Percentiles rank a stretch among this genome's conserved stretches.
Conservation (phyloP, 2,888 invertebrate genomes). For the Drosophila merina region DNA sequence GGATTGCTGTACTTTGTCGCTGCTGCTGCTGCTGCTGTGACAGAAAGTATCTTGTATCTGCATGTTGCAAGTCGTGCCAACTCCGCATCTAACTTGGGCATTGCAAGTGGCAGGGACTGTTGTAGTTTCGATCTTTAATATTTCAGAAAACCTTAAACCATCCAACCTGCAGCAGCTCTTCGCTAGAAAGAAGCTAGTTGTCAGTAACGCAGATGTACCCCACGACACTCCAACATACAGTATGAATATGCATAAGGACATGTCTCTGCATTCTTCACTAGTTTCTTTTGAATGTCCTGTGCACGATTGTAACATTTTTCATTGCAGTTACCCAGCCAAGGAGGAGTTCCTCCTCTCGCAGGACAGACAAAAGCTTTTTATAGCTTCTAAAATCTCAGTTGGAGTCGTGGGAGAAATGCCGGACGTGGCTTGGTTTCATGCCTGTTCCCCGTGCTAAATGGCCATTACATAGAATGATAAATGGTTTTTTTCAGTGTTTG, state of each 20-base stretch:
- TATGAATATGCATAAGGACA: conserved; percentile 15
- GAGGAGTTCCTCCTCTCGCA: not conserved
- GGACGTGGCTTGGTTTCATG: conserved; percentile 49
- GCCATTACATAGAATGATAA: conserved; percentile 21
- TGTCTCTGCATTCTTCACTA: conserved; percentile 24
- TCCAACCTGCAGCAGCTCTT: not conserved
- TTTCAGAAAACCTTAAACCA: not conserved
- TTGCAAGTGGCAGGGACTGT: not conserved
- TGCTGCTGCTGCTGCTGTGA: conserved; percentile 46
- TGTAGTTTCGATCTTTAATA: too few species aligned
- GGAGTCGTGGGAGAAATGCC: conserved; percentile 71
- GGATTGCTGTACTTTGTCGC: conserved; percentile 74
- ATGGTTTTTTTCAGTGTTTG: conserved; percentile 19
- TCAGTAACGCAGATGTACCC: conserved; percentile 59
- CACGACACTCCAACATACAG: not conserved
- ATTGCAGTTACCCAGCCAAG: conserved; percentile 53
- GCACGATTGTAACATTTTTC: conserved; percentile 75
- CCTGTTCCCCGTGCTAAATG: conserved; percentile 46
- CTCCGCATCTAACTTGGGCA: not conserved
- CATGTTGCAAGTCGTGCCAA: conserved; percentile 48
- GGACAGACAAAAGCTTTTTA: conserved; percentile 64
- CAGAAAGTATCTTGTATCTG: conserved; percentile 77
- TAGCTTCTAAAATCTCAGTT: conserved; percentile 72
- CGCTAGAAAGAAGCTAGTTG: conserved; percentile 55
- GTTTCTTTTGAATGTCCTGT: conserved; percentile 65